A percentile compares a stretch with the other conserved stretches of the same genome.
Evolutionary conservation across 23 tunicate species (phyloP).

Genomic region (Trididemnum miniatum): DNA sequence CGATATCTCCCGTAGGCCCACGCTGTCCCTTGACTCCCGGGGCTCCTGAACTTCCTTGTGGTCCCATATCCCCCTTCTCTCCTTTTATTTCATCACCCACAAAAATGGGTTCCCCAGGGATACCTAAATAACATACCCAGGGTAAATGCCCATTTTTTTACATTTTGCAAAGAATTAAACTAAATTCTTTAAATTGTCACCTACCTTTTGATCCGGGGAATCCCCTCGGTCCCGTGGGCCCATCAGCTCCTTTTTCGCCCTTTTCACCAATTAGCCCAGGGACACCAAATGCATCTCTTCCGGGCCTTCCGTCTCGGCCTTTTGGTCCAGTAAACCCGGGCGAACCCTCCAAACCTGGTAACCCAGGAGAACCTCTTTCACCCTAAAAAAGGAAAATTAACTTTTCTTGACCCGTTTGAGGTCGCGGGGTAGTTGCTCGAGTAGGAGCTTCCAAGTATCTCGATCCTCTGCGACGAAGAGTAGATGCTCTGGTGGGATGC

Average conservation of each 20-base stretch:
- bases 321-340: conserved; percentile 56
- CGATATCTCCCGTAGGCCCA: not conserved
- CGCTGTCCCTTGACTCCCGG: conserved; percentile 16
- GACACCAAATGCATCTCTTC: conserved; percentile 55
- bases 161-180: too few species aligned
- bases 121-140: not conserved
- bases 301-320: conserved; percentile 44
- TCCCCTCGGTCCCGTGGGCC: conserved; percentile 55
- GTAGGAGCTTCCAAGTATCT: too few species aligned
- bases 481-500: too few species aligned
- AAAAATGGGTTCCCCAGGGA: conserved; percentile 11
- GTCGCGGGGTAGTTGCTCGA: too few species aligned
- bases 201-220: conserved; percentile 55
- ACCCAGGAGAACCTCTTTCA: conserved; percentile 48
- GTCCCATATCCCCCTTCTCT: conserved; percentile 17
- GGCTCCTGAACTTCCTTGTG: conserved; percentile 16
- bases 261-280: conserved; percentile 65
- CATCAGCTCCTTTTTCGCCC: conserved; percentile 71
- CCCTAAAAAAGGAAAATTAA: conserved; percentile 29
- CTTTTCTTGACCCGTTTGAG: too few species aligned
- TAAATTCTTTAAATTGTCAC: too few species aligned
- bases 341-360: conserved; percentile 59
- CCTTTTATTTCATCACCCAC: conserved; percentile 19
- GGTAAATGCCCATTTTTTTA: too few species aligned
- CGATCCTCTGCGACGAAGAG: too few species aligned